Evolutionary conservation across 2,113 vertebrate genomes (phyloP).

Genomic region (Grantiella picta): DNA sequence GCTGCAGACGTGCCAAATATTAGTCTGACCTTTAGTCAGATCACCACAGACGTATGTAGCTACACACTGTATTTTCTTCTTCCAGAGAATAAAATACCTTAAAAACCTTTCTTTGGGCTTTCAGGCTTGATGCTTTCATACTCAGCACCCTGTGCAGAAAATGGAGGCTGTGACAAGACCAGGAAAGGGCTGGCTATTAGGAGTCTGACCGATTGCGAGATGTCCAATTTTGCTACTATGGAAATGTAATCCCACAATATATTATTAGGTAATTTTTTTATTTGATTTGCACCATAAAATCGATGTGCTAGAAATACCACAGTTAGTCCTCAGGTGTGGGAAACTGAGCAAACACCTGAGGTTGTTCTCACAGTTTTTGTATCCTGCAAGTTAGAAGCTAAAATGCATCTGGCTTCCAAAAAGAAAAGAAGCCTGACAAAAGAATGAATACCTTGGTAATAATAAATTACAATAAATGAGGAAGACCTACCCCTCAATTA

Average conservation of each 20-base stretch:
- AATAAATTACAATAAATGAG: not conserved
- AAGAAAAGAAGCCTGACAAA: not conserved
- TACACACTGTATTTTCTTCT: not conserved
- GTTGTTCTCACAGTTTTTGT: not conserved
- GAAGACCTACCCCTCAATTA: not conserved
- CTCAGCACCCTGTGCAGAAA: not conserved
- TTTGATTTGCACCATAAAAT: not conserved
- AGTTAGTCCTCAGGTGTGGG: not conserved
- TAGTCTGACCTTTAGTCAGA: not conserved
- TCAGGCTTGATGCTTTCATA: not conserved
- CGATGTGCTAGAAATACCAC: not conserved
- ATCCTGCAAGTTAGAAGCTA: not conserved
- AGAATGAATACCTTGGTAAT: not conserved
- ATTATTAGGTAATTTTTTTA: not conserved
- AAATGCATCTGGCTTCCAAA: not conserved
- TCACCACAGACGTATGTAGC: accelerated
- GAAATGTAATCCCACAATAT: not conserved
- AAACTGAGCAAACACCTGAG: not conserved
- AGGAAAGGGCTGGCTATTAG: not conserved
- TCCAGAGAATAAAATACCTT: not conserved
- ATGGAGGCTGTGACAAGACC: not conserved
- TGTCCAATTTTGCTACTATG: not conserved
- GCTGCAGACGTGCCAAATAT: not conserved
- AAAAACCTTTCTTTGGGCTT: not conserved
- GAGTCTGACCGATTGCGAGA: not conserved